phyloP scores from a whole-genome alignment of 1,140 invertebrate genomes.

The Aphaenogaster rudis region DNA sequence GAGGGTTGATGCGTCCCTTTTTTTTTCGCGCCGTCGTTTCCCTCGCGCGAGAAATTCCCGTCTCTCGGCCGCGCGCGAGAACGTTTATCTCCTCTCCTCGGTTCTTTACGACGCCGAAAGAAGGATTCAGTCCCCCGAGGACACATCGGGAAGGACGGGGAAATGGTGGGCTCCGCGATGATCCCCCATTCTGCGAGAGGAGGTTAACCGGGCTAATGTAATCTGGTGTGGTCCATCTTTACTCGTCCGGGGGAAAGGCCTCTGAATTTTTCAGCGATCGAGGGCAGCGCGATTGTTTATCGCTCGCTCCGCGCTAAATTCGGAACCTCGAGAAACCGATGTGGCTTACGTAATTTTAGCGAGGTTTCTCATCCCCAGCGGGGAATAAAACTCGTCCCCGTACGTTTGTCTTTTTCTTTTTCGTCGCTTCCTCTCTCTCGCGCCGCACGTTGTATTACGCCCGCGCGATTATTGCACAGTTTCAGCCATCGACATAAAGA shows the following conservation, averaged over 20 bases:
- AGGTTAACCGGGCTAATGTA: conserved; percentile 47
- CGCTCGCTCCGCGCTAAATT: neutral
- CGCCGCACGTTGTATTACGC: neutral
- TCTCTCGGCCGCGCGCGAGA: neutral
- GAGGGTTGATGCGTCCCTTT: neutral
- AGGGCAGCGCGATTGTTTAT: conserved; percentile 29
- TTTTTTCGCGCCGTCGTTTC: neutral
- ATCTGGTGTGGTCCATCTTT: conserved; percentile 38
- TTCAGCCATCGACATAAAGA: neutral
- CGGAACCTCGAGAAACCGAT: neutral
- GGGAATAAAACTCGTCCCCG: neutral
- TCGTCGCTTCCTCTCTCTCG: neutral
- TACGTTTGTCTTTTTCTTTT: neutral
- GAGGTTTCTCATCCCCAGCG: neutral
- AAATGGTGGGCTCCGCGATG: neutral
- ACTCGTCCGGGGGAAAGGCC: conserved; percentile 3
- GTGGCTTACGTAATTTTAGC: conserved; percentile 30
- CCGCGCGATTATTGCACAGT: conserved; percentile 31
- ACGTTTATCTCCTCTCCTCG: conserved; percentile 33
- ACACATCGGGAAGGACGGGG: neutral
- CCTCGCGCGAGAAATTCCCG: neutral
- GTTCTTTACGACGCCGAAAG: conserved; percentile 42
- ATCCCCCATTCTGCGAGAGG: neutral
- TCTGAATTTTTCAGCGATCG: conserved; percentile 39
- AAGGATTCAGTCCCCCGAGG: conserved; percentile 34